These are phyloP conservation scores for Panthera uncia DNA, from an alignment of 2,113 vertebrate genomes.

Conservation along the genomic window DNA sequence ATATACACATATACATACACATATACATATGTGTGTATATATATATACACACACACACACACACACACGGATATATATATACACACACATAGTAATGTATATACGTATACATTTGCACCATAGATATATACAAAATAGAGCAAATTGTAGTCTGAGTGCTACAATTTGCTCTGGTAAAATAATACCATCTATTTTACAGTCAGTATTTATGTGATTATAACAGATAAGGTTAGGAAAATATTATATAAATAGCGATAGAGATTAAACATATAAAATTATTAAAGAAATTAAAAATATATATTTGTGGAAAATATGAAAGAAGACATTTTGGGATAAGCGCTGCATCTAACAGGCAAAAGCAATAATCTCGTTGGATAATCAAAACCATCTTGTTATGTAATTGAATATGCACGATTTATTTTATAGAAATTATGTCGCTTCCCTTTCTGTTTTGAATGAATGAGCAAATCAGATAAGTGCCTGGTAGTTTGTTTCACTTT, in stretches of 20 bases:
- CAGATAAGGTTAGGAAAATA: neutral
- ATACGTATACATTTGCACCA: neutral
- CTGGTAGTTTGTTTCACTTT: constrained; percentile 36
- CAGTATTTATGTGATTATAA: neutral
- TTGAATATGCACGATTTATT: neutral
- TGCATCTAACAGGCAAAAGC: neutral
- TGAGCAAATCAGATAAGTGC: neutral
- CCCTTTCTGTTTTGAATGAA: constrained; percentile 11
- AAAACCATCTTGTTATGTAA: neutral
- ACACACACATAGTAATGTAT: neutral
- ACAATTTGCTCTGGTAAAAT: neutral
- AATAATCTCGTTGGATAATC: neutral
- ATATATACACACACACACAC: accelerated
- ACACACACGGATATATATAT: neutral
- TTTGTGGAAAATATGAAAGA: neutral
- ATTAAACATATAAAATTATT: neutral
- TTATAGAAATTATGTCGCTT: neutral
- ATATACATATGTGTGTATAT: accelerated
- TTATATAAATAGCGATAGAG: neutral
- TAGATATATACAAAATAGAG: neutral
- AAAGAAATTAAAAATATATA: neutral
- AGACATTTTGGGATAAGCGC: neutral
- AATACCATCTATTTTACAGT: neutral
- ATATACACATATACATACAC: accelerated
- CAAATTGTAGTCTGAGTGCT: neutral